Percentiles rank a stretch among this genome's conserved stretches.
Conservation (phyloP, 2,797 vertebrate genomes). For the Balearica regulorum region DNA sequence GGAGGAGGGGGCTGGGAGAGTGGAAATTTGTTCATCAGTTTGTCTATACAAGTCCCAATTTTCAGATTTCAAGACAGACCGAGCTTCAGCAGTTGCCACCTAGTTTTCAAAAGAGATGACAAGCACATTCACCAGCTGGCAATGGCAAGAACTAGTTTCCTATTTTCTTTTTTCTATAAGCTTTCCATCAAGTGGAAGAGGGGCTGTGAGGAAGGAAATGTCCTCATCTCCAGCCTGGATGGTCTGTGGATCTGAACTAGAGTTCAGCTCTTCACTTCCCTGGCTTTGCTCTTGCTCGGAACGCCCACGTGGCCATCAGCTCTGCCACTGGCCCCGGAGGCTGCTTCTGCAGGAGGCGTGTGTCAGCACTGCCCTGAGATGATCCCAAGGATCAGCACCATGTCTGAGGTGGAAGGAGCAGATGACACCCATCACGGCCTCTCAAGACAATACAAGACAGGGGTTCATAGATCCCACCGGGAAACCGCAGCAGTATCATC, state of each 20-base stretch:
- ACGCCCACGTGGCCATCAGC: neutral
- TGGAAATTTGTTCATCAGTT: neutral
- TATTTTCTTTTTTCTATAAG: neutral
- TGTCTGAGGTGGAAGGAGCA: neutral
- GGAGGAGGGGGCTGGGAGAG: neutral
- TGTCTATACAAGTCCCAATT: neutral
- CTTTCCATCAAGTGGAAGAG: neutral
- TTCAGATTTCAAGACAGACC: neutral
- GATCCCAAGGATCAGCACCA: neutral
- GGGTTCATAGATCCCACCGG: neutral
- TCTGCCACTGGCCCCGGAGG: neutral
- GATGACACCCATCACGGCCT: neutral
- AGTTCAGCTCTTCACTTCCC: neutral
- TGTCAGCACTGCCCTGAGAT: neutral
- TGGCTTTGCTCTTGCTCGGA: neutral
- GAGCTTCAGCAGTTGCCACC: slow-evolving; percentile 8
- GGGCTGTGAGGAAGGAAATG: neutral
- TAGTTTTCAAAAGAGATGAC: neutral
- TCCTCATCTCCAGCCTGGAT: neutral
- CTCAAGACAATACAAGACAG: neutral
- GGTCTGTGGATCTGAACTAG: neutral
- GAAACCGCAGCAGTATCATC: neutral
- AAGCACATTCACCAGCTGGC: slow-evolving; percentile 4
- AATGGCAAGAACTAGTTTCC: neutral
- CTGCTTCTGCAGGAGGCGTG: neutral